phyloP scores from a whole-genome alignment of 2,888 invertebrate genomes.

The Sturmia bella region DNA sequence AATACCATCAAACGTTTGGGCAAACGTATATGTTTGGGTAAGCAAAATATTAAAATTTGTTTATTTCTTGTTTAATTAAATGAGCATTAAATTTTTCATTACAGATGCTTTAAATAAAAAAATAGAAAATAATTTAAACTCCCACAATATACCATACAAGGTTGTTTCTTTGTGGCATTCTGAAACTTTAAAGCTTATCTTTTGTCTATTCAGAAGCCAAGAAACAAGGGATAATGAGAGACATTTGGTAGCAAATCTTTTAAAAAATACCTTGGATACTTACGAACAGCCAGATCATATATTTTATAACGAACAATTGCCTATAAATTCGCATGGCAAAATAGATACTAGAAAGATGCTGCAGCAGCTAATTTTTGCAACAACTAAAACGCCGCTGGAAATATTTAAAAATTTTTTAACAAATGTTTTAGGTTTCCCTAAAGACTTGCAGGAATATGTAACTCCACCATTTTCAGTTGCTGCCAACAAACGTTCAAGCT shows the following conservation, averaged over 20 bases:
- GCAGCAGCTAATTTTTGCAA: neutral
- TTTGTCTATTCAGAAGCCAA: slow-evolving; percentile 30
- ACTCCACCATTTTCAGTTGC: neutral
- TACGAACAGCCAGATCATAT: slow-evolving; percentile 87
- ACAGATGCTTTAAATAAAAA: slow-evolving; percentile 57
- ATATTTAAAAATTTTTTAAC: slow-evolving; percentile 84
- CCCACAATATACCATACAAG: slow-evolving; percentile 1
- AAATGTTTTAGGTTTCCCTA: slow-evolving; percentile 73
- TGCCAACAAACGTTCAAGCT: slow-evolving; percentile 49
- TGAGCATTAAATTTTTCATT: slow-evolving; percentile 10
- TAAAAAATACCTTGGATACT: slow-evolving; percentile 74
- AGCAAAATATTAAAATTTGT: slow-evolving; percentile 10
- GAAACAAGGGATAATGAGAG: neutral
- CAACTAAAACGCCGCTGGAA: slow-evolving; percentile 78
- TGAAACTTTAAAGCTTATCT: slow-evolving; percentile 47
- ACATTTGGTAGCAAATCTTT: neutral
- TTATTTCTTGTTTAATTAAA: neutral
- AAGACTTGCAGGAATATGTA: neutral
- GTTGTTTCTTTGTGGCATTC: slow-evolving; percentile 56
- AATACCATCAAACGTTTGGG: slow-evolving; percentile 88
- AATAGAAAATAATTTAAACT: slow-evolving; percentile 48
- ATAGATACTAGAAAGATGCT: slow-evolving; percentile 76
- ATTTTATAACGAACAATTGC: slow-evolving; percentile 83
- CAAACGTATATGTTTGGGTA: slow-evolving; percentile 75
- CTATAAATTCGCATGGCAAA: slow-evolving; percentile 88